Evolutionary conservation across 2,888 invertebrate genomes (phyloP), one percentile per base, ranked within the genome.

Genomic region (Apamea crenata): DNA sequence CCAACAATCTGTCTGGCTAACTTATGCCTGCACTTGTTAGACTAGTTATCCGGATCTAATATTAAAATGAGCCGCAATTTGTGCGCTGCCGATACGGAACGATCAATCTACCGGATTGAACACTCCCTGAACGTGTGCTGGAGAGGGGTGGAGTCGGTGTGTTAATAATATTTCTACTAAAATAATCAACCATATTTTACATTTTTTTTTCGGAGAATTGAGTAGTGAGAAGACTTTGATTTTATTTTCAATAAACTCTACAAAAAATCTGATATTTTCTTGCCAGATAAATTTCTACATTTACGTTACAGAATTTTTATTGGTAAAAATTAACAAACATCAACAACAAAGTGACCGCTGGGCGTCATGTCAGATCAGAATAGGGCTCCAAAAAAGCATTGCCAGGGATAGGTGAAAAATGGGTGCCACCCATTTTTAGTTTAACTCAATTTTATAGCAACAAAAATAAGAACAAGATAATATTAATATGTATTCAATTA

Each of bases 21-120:
- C 81, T 88, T 86, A 87, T 82, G 80, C 78, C 85, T 82, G 68
- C 80, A 78, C 79, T 87, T 82, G 90, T 89, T 81, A 85, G 59
- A 80, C 78, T 86, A 87, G 85, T 87, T 88, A 91, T 91, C 90
- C 89, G 90, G 91, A 91, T 93, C 89, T 93, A 93, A 95, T 95
- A 96, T 95, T 95, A 92, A 95, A 95, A 95, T 95, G 94, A 94
- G 92, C 88, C 89, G 92, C 94, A 96, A 96, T 96, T 96, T 95
- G 95, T 94, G 93, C 93, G 91, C 91, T 88, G 91, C 90, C 93
- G 93, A 94, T 93, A 93, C 81, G 82, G 90, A 91, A 91, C 93
- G 92, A 96, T 96, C 95, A 95, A 96, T 96, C 96, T 95, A 91
- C 90, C 86, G 88, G 92, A 93, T 92, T 94, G 92, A 91, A 93